phyloP scores from a whole-genome alignment of 2,113 vertebrate species.

The Alligator sinensis region DNA sequence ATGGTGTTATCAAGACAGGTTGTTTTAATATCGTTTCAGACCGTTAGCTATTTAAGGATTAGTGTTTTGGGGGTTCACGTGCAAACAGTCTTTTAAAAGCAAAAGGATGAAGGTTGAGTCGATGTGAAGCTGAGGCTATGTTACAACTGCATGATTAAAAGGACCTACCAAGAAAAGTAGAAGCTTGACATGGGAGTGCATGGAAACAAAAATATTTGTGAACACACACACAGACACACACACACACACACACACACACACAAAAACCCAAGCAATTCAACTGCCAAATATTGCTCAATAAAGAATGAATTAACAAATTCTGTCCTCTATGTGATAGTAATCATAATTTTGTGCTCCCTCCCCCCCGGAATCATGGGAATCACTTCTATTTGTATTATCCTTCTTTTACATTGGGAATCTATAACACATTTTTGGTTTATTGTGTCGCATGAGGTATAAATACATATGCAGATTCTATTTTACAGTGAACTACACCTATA shows the following conservation, averaged over 20 bases:
- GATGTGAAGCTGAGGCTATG: not conserved
- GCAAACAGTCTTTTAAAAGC: not conserved
- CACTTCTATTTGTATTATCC: not conserved
- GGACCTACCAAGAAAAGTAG: not conserved
- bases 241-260: too few species aligned
- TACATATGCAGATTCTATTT: rapidly evolving
- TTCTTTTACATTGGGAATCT: not conserved
- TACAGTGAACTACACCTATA: too few species aligned
- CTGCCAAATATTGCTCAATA: not conserved
- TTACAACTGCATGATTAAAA: not conserved
- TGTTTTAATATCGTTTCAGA: not conserved
- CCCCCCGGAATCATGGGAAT: not conserved
- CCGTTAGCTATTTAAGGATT: not conserved
- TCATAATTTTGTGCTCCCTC: not conserved
- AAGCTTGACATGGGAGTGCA: not conserved
- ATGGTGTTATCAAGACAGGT: not conserved
- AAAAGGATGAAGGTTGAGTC: not conserved
- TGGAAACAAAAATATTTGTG: not conserved
- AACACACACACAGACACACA: too few species aligned
- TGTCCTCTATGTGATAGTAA: not conserved
- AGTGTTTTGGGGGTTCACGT: not conserved
- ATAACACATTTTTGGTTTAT: not conserved
- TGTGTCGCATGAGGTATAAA: not conserved
- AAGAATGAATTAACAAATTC: not conserved
- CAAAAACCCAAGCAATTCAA: too few species aligned